These are phyloP conservation scores for Mythimna albipuncta DNA, from an alignment of 2,888 invertebrate genomes.

Conservation along the genomic window DNA sequence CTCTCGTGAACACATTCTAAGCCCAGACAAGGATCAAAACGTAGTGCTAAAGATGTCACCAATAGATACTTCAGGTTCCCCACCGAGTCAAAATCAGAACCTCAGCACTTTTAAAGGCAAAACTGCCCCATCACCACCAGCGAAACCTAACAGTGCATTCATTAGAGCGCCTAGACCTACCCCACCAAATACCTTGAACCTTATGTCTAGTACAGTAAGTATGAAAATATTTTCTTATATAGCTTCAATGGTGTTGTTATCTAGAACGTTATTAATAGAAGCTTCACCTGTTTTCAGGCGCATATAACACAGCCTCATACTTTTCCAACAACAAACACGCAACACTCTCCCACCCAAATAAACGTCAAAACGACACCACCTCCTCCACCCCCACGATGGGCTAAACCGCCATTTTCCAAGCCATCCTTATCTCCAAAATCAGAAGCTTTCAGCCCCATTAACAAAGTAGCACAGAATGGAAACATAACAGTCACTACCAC, in stretches of 20 bases:
- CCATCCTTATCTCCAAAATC: conserved; percentile 86
- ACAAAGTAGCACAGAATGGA: conserved; percentile 90
- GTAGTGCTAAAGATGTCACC: conserved; percentile 95
- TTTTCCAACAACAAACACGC: conserved; percentile 83
- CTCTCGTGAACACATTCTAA: conserved; percentile 82
- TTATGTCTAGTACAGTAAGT: conserved; percentile 91
- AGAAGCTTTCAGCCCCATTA: conserved; percentile 87
- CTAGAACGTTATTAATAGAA: conserved; percentile 74
- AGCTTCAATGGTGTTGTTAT: conserved; percentile 72
- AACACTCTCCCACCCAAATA: conserved; percentile 83
- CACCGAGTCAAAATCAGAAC: conserved; percentile 85
- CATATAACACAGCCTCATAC: conserved; percentile 90
- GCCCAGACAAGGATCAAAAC: conserved; percentile 90
- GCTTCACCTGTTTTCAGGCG: conserved; percentile 89
- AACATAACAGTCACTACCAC: conserved; percentile 96
- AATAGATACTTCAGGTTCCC: conserved; percentile 88
- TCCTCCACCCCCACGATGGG: conserved; percentile 96
- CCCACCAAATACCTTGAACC: conserved; percentile 95
- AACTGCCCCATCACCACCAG: conserved; percentile 89
- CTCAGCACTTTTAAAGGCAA: conserved; percentile 93
- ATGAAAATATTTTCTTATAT: conserved; percentile 21
- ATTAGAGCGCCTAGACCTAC: conserved; percentile 94
- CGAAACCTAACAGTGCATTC: conserved; percentile 85
- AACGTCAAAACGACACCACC: conserved; percentile 92
- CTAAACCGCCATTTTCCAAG: conserved; percentile 93